phyloP scores from a whole-genome alignment of 1,140 invertebrate species.

The Bombus fervidus region DNA sequence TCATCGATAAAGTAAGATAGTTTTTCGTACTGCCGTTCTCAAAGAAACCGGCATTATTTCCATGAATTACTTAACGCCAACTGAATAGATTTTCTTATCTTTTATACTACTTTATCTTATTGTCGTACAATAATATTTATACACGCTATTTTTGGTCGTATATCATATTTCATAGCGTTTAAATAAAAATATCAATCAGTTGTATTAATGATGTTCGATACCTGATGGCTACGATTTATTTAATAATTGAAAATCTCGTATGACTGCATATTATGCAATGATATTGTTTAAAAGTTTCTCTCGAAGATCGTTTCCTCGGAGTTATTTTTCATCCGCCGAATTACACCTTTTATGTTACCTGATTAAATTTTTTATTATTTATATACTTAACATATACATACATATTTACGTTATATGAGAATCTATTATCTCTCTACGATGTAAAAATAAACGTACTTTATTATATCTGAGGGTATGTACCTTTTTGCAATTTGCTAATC shows the following conservation, averaged over 20 bases:
- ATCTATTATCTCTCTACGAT: neutral
- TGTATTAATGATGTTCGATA: neutral
- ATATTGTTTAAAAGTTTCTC: neutral
- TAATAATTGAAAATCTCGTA: neutral
- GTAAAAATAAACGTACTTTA: neutral
- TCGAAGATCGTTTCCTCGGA: neutral
- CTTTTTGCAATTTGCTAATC: neutral
- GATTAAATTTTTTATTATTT: neutral
- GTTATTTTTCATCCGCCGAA: neutral
- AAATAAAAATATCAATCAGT: neutral
- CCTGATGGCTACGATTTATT: neutral
- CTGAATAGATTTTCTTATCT: slow-evolving; percentile 45
- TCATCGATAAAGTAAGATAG: neutral
- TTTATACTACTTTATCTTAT: slow-evolving; percentile 27
- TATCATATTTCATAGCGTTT: slow-evolving; percentile 10
- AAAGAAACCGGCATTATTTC: slow-evolving; percentile 55
- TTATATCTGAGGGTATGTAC: neutral
- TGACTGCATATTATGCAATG: neutral
- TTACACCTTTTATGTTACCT: too few species aligned
- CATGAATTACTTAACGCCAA: slow-evolving; percentile 43
- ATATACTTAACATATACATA: neutral
- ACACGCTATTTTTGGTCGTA: neutral
- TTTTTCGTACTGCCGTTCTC: slow-evolving; percentile 22
- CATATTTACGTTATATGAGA: neutral
- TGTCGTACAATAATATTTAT: slow-evolving; percentile 29